Base-by-base conservation (phyloP, 1,140 invertebrate species). In the Rhyacophila brunnea region DNA sequence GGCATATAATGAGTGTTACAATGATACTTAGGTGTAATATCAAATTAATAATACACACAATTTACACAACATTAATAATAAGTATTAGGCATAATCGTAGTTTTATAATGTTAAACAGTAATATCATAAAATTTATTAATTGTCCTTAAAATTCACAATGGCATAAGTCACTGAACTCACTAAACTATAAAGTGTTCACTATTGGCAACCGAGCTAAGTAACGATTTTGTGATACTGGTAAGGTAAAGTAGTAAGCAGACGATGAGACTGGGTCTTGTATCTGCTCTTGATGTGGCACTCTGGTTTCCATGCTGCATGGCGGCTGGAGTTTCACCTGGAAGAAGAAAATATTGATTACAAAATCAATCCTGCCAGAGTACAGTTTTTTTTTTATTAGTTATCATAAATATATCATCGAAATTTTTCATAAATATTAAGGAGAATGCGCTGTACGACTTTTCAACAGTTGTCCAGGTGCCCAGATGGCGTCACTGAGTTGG, bases 251-350 rank as follows among this genome's bases (percentile, higher is more conserved):
- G 58, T n/a, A 64, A 53, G 28, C 58, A 64, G 3, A 64, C 42
- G 34, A 64, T 56, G n/a, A 64, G 44, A 38, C 60, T 56, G n/a
- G 62, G 62, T 42, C 55, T 52, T 6, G 52, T 46, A 28, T 64
- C 51, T 1, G 58, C 58, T 15, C 55, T 57, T 6, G 58, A 65
- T n/a, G 62, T 65, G 55, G 62, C 62, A 50, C 62, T 65, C 49
- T 65, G 62, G 32, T 65, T 65, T 11, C 60, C 64, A 23, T 59
- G 59, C 38, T 65, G 64, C 64, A 65, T 65, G 4, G 64, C 64
- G 14, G 64, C 64, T 20, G 64, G 64, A n/a, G 64, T 65, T 59
- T 65, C 64, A 57, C 64, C 64, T 65, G 52, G 52, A 62, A 60
- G 32, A 0, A 56, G 32, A 49, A 58, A 54, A 7, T 40, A 13